phyloP scores from a whole-genome alignment of 1,140 invertebrate genomes.

The Conopomorpha cramerella region DNA sequence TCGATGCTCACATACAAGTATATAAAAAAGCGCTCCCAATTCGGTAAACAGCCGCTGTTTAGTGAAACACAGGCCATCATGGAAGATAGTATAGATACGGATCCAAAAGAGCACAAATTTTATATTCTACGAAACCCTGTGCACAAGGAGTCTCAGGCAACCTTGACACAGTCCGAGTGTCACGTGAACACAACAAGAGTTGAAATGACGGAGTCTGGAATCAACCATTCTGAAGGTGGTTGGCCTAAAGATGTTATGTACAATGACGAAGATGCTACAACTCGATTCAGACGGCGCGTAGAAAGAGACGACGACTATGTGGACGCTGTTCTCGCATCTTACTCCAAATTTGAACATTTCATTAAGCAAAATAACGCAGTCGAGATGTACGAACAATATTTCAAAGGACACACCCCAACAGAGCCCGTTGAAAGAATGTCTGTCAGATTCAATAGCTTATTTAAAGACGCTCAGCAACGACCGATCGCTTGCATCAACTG shows the following conservation, averaged over 20 bases:
- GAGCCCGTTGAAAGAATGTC: conserved; percentile 66
- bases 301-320: conserved; percentile 94
- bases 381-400: conserved; percentile 90
- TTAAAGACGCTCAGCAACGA: conserved; percentile 68
- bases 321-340: conserved; percentile 73
- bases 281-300: conserved; percentile 84
- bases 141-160: conserved; percentile 63
- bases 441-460: conserved; percentile 75
- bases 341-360: conserved; percentile 74
- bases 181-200: conserved; percentile 67
- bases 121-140: conserved; percentile 75
- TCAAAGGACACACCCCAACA: conserved; percentile 65
- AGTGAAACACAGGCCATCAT: conserved; percentile 70
- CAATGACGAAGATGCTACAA: conserved; percentile 82
- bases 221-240: conserved; percentile 90
- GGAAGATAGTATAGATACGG: conserved; percentile 73
- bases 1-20: conserved; percentile 64
- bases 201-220: conserved; percentile 71
- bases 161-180: conserved; percentile 62
- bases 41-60: conserved; percentile 72
- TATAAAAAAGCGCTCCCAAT: conserved; percentile 68
- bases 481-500: conserved; percentile 76
- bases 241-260: conserved; percentile 95
- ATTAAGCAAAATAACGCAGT: conserved; percentile 91
- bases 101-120: conserved; percentile 64